Evolutionary conservation across 1,140 invertebrate genomes (phyloP).

Genomic region (Metopolophium dirhodum): DNA sequence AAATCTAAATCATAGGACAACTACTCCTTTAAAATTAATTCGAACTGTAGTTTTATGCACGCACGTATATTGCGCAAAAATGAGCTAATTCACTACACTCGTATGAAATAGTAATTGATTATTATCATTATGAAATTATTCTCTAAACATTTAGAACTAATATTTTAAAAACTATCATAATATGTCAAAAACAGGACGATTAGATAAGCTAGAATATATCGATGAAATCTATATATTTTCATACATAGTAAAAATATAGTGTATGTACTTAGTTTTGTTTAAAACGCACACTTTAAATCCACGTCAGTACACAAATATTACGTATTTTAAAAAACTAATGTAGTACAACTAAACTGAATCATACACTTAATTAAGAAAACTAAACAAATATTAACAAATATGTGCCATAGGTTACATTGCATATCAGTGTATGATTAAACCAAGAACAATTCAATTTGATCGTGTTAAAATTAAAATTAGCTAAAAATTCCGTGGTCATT

Average conservation of each 20-base stretch:
- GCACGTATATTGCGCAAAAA: neutral
- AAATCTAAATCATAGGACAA: conserved; percentile 4
- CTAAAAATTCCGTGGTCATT: neutral
- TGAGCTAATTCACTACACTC: neutral
- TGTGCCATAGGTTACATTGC: neutral
- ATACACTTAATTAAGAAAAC: neutral
- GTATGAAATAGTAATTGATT: conserved; percentile 13
- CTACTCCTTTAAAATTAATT: neutral
- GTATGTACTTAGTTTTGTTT: neutral
- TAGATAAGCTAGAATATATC: neutral
- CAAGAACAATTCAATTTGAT: neutral
- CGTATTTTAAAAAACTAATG: neutral
- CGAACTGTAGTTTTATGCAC: neutral
- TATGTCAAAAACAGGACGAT: neutral
- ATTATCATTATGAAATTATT: conserved; percentile 18
- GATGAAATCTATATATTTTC: neutral
- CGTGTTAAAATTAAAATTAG: neutral
- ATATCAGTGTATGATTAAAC: neutral
- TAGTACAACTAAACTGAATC: neutral
- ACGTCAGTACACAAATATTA: neutral
- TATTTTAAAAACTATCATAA: neutral
- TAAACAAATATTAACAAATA: neutral
- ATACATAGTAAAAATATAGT: neutral
- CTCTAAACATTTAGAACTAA: neutral
- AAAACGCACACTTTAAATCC: neutral